Percentiles rank a stretch among this genome's conserved stretches.
These are phyloP conservation scores for Desoria tigrina DNA, from an alignment of 2,888 invertebrate species.

Conservation along the genomic window DNA sequence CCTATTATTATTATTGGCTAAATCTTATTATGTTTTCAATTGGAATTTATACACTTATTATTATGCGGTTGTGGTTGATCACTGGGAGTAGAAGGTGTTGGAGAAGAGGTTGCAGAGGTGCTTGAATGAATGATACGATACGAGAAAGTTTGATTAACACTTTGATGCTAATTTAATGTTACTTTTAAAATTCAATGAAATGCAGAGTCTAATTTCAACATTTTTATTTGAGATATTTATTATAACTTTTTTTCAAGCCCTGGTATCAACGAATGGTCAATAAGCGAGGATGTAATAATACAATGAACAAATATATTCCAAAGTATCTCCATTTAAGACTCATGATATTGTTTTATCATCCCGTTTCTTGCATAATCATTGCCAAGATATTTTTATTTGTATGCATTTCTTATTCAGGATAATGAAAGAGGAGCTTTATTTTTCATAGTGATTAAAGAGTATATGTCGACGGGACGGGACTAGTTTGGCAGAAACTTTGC, in stretches of 20 bases:
- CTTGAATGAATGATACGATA: slow-evolving; percentile 28
- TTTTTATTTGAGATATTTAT: slow-evolving; percentile 33
- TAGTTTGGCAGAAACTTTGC: no score
- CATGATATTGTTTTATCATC: slow-evolving; percentile 20
- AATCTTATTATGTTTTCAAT: no score
- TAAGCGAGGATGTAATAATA: slow-evolving; percentile 17
- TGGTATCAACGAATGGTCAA: slow-evolving; percentile 12
- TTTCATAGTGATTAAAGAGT: no score
- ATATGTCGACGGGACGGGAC: no score
- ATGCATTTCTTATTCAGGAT: no score
- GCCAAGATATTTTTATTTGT: no score
- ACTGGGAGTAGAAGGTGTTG: no score
- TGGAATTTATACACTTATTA: no score
- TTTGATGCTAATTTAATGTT: slow-evolving; percentile 47
- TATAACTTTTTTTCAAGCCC: slow-evolving; percentile 9
- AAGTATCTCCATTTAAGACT: slow-evolving; percentile 12
- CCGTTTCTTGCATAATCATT: slow-evolving; percentile 14
- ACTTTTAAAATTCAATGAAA: slow-evolving; percentile 27
- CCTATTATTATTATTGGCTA: no score
- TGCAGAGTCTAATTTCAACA: slow-evolving; percentile 24
- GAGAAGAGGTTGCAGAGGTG: slow-evolving; percentile 2
- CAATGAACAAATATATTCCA: slow-evolving; percentile 11
- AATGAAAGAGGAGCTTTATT: no score
- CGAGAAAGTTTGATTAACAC: slow-evolving; percentile 52
- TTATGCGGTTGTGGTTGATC: no score